A percentile compares a stretch with the other conserved stretches of the same genome.
phyloP scores from a whole-genome alignment of 2,797 vertebrate species.

The Pogoniulus pusillus region DNA sequence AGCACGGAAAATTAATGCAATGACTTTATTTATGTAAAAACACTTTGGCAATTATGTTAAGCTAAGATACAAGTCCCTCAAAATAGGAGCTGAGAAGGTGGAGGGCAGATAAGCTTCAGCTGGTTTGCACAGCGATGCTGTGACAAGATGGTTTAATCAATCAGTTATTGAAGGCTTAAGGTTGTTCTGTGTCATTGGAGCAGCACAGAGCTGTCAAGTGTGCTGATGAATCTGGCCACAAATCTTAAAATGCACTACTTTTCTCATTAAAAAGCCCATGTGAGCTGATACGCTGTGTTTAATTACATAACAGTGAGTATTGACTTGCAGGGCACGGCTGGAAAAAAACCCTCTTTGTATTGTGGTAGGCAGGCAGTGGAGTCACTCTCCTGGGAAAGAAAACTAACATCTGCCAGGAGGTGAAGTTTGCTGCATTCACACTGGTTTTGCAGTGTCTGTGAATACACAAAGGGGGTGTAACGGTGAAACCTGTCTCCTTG shows the following conservation, averaged over 20 bases:
- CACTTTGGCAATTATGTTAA: not conserved
- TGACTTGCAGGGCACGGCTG: conserved; percentile 32
- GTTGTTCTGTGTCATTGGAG: conserved; percentile 41
- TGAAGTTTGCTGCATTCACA: not conserved
- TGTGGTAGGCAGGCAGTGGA: not conserved
- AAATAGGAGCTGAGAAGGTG: not conserved
- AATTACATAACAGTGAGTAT: conserved; percentile 35
- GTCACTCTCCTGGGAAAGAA: conserved; percentile 19
- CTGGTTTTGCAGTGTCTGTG: not conserved
- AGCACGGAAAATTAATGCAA: not conserved
- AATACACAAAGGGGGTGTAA: not conserved
- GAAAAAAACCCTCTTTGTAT: conserved; percentile 22
- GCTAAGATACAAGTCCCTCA: not conserved
- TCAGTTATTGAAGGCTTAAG: conserved; percentile 33
- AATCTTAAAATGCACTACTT: conserved; percentile 28
- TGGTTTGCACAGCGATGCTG: not conserved
- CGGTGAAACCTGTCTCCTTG: not conserved
- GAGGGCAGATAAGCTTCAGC: not conserved
- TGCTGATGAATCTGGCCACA: conserved; percentile 25
- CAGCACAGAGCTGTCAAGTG: conserved; percentile 9
- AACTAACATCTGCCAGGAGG: not conserved
- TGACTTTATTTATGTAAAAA: not conserved
- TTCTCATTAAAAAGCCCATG: not conserved
- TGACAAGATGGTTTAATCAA: not conserved
- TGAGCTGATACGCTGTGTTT: conserved; percentile 41